Percentiles rank a stretch among this genome's conserved stretches.
These are phyloP conservation scores for Corynorhinus townsendii DNA, from an alignment of 2,113 vertebrate genomes.

Conservation along the genomic window DNA sequence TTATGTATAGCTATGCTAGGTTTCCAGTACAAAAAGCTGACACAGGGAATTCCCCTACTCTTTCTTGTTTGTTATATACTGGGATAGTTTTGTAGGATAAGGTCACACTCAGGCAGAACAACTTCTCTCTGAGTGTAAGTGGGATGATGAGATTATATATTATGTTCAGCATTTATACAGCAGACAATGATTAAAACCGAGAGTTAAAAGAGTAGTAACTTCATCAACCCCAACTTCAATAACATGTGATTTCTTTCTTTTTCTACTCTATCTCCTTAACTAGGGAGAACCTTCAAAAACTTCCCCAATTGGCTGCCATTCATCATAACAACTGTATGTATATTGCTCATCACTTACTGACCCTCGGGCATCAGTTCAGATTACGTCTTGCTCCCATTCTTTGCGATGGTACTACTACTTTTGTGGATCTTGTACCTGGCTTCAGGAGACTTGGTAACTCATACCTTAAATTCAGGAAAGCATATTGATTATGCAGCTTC, in stretches of 20 bases:
- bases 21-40: not conserved
- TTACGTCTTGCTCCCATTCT: slow-evolving; percentile 82
- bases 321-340: slow-evolving; percentile 99
- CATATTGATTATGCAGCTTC: rapidly evolving
- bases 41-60: not conserved
- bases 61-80: not conserved
- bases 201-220: not conserved
- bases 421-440: slow-evolving; percentile 94
- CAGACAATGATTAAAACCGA: not conserved
- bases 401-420: slow-evolving; percentile 86
- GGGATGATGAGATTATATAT: not conserved
- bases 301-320: slow-evolving; percentile 96
- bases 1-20: not conserved
- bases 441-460: slow-evolving; percentile 93
- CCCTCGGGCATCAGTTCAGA: slow-evolving; percentile 93
- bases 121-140: not conserved
- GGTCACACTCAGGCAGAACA: not conserved
- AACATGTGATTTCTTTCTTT: slow-evolving; percentile 14
- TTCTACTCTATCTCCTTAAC: not conserved
- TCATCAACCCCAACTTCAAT: not conserved
- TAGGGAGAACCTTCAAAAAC: slow-evolving; percentile 95
- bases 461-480: not conserved
- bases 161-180: not conserved
- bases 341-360: slow-evolving; percentile 94
- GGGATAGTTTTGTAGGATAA: not conserved